Percentiles rank a stretch among this genome's conserved stretches.
Conservation (phyloP, 2,888 invertebrate species). For the Meganola albula region DNA sequence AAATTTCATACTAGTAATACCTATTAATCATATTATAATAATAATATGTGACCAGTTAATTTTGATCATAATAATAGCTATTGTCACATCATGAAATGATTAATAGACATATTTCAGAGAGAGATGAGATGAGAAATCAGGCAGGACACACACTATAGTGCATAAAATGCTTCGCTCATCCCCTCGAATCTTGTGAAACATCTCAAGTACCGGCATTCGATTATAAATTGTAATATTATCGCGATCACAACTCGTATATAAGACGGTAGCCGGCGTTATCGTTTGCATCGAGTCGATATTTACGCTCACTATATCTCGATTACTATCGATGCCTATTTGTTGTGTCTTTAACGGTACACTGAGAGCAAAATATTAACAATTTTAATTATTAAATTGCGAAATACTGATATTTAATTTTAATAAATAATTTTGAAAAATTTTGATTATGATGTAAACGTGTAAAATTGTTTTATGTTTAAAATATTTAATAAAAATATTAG, state of each 20-base stretch:
- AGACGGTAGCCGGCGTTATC: conserved; percentile 53
- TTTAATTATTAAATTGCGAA: no score
- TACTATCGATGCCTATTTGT: conserved; percentile 64
- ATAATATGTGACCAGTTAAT: no score
- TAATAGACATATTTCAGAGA: no score
- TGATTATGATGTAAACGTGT: no score
- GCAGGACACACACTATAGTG: not conserved
- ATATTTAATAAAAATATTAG: no score
- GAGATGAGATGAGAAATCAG: not conserved
- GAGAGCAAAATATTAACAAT: conserved; percentile 11
- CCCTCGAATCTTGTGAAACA: conserved; percentile 34
- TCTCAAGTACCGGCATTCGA: conserved; percentile 53
- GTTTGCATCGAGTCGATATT: conserved; percentile 41
- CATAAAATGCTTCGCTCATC: conserved; percentile 11
- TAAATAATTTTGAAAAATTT: no score
- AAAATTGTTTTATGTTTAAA: no score
- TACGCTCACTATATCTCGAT: conserved; percentile 47
- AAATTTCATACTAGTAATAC: no score
- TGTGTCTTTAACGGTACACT: conserved; percentile 42
- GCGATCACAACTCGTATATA: conserved; percentile 54
- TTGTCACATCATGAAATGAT: no score
- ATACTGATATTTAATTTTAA: no score
- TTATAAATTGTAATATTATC: conserved; percentile 64
- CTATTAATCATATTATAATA: no score
- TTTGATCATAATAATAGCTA: no score